Percentiles rank a stretch among this genome's conserved stretches.
Evolutionary conservation across 2,797 vertebrate species (phyloP).

Genomic region (Urophycis tenuis): DNA sequence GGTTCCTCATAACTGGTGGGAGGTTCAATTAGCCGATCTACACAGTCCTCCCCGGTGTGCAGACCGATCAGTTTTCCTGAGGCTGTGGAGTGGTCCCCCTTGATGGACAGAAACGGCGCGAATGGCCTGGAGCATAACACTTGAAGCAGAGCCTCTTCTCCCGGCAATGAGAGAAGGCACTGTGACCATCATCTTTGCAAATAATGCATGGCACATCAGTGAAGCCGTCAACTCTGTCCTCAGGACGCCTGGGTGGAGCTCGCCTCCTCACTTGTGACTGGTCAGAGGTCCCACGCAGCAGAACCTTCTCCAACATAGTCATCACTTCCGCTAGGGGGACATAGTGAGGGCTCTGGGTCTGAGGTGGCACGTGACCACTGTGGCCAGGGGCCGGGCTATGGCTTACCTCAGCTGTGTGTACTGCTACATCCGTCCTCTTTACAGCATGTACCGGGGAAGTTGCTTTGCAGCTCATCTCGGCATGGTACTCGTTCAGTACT

Average conservation of each 20-base stretch:
- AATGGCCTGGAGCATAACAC: constrained; percentile 33
- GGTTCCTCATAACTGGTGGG: constrained; percentile 2
- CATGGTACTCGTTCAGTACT: constrained; percentile 19
- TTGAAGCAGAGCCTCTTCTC: constrained; percentile 34
- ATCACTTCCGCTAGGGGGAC: constrained; percentile 1
- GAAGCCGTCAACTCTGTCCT: constrained; percentile 14
- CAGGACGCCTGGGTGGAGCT: too few relatives aligned
- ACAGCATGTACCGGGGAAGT: not conserved
- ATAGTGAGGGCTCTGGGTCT: too few relatives aligned
- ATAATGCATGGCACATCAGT: constrained; percentile 18
- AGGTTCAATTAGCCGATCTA: constrained; percentile 8
- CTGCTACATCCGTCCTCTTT: too few relatives aligned
- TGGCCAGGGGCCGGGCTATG: too few relatives aligned
- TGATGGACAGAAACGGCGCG: constrained; percentile 10
- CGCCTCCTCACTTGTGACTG: not conserved
- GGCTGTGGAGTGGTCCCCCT: not conserved
- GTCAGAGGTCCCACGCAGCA: not conserved
- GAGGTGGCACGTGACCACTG: too few relatives aligned
- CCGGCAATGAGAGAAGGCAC: constrained; percentile 25
- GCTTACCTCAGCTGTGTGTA: too few relatives aligned
- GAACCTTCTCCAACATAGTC: constrained; percentile 19
- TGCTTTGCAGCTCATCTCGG: not conserved
- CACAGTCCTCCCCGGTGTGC: too few relatives aligned
- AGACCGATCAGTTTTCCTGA: constrained; percentile 26
- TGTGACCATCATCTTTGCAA: constrained; percentile 22